phyloP scores from a whole-genome alignment of 1,140 invertebrate genomes.

The Conopomorpha cramerella region DNA sequence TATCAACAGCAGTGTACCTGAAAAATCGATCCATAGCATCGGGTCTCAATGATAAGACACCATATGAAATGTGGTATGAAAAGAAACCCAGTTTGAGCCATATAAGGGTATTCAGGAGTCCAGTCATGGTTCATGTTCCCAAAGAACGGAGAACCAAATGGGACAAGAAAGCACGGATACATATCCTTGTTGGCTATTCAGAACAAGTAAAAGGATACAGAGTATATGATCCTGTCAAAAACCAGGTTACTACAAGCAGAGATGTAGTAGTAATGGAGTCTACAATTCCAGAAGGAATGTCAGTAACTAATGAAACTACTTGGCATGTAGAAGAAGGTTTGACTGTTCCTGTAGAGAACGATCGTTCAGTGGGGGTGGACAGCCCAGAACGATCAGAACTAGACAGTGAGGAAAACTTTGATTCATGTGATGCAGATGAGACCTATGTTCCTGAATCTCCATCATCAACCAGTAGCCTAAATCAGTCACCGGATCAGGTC shows the following conservation, averaged over 20 bases:
- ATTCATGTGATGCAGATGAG: constrained; percentile 2
- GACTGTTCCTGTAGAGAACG: background rate
- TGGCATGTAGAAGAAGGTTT: background rate
- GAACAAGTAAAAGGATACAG: no score
- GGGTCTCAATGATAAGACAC: no score
- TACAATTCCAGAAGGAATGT: background rate
- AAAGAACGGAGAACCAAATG: constrained; percentile 7
- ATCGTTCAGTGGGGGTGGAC: background rate
- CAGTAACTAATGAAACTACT: background rate
- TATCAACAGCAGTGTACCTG: constrained; percentile 10
- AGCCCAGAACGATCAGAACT: constrained; percentile 2
- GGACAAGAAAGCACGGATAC: no score
- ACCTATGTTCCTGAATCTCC: constrained; percentile 4
- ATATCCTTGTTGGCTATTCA: no score
- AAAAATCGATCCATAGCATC: constrained; percentile 9
- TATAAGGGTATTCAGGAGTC: constrained; percentile 20
- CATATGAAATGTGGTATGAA: no score
- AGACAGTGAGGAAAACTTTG: constrained; percentile 2
- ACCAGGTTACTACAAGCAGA: no score
- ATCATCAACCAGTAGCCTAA: constrained; percentile 2
- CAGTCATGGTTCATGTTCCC: constrained; percentile 23
- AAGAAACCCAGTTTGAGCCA: constrained; percentile 18
- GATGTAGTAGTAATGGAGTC: no score
- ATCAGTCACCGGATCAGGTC: constrained; percentile 1
- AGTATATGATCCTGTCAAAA: no score